Evolutionary conservation across 2,888 invertebrate species (phyloP), one percentile per base, ranked within the genome.

Genomic region (Eremobia ochroleuca): DNA sequence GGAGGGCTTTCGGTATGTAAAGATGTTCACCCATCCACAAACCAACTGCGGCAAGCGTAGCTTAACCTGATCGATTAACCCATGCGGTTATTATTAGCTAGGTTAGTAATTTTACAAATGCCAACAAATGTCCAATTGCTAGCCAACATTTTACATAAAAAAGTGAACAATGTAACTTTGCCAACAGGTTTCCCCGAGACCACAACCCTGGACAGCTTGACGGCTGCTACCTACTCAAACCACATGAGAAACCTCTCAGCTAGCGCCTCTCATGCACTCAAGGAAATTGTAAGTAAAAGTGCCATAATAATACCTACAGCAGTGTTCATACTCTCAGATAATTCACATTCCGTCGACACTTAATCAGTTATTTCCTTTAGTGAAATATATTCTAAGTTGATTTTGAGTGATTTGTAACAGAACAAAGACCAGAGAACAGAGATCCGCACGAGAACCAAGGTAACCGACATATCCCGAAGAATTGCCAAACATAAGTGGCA

Each of bases 151-250:
- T 46, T 28, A 55, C 5, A 28, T 28, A 6, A 6, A 28, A 31
- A 59, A 31, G 4, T 61, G 11, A 34, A 25, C 0, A 15, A 58
- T 58, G 43, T 18, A 31, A 25, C 28, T 25, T 21, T 58, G 31
- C 6, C 18, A 6, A 31, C 85, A 96, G 96, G 96, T 21, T 97
- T 97, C 73, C 96, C 96, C 0, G 96, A 97, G 82, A 97, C 96
- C 0, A 97, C 96, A 1, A 97, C 96, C 3, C 86, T 97, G 85
- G 96, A 97, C 93, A 97, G 96, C 64, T 93, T 97, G 88, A 96
- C 96, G 0, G 96, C 96, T 0, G 96, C 96, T 2, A 96, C 96
- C 0, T 97, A 97, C 79, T 96, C 96, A 0, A 95, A 91, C 0
- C 96, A 96, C 62, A 93, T 97, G 96, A 92, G 96, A 52, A 94